These are phyloP conservation scores for Oreocharis arfaki DNA, from an alignment of 2,113 vertebrate genomes.

Conservation along the genomic window DNA sequence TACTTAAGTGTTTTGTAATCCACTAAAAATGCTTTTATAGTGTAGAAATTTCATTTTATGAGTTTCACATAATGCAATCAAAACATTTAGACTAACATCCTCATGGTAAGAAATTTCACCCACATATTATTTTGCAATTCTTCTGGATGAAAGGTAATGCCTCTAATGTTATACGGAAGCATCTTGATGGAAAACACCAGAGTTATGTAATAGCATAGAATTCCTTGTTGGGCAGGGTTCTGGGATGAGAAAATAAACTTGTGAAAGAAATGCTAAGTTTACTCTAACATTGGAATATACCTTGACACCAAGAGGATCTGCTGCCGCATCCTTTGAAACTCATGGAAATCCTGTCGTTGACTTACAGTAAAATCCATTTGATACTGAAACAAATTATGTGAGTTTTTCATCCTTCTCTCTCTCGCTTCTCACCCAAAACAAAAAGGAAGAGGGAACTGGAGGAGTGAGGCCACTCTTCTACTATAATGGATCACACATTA, in stretches of 20 bases:
- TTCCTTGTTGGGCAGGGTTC: not conserved
- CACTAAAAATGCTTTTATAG: slow-evolving; percentile 81
- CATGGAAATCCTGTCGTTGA: not conserved
- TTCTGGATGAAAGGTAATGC: not conserved
- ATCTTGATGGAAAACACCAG: not conserved
- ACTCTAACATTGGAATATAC: not conserved
- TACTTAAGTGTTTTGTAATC: slow-evolving; percentile 86
- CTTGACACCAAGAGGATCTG: not conserved
- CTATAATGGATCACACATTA: not conserved
- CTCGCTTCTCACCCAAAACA: not conserved
- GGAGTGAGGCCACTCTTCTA: not conserved
- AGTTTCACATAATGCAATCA: slow-evolving; percentile 83
- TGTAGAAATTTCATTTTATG: slow-evolving; percentile 86
- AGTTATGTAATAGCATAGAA: not conserved
- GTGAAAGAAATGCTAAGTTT: not conserved
- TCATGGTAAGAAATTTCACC: slow-evolving; percentile 78
- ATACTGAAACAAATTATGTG: not conserved
- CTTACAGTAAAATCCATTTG: not conserved
- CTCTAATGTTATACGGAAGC: not conserved
- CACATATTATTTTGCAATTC: slow-evolving; percentile 48
- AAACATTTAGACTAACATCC: slow-evolving; percentile 77
- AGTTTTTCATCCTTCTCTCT: not conserved
- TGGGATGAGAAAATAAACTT: not conserved
- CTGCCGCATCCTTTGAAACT: not conserved
- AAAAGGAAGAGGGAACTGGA: not conserved